Evolutionary conservation across 2,113 vertebrate genomes (phyloP).

Genomic region (Pungitius pungitius): DNA sequence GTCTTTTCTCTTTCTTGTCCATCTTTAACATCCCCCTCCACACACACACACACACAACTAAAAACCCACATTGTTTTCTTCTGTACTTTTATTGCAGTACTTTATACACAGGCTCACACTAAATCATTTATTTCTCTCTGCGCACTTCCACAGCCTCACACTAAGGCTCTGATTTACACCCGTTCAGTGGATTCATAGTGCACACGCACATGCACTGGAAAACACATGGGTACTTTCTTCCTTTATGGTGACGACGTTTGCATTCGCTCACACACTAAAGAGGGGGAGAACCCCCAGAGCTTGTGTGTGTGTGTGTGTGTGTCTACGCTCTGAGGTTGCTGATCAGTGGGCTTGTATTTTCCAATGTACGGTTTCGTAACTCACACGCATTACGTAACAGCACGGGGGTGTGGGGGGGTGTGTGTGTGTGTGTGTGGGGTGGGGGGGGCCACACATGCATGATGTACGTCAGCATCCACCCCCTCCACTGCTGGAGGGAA

Average conservation of each 20-base stretch:
- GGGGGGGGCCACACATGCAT: conserved; percentile 42
- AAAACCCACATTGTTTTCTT: conserved; percentile 20
- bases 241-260: conserved; percentile 16
- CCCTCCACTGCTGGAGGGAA: conserved; percentile 47
- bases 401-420: conserved; percentile 31
- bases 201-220: conserved; percentile 1
- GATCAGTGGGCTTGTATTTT: conserved; percentile 69
- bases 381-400: conserved; percentile 75
- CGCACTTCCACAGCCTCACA: conserved; percentile 7
- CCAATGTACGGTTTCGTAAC: conserved; percentile 78
- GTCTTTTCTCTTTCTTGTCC: neutral
- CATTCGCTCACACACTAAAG: conserved; percentile 25
- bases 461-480: conserved; percentile 62
- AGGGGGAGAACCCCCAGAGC: conserved; percentile 23
- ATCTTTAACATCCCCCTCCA: neutral
- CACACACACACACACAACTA: neutral
- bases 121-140: conserved; percentile 53
- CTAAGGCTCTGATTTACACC: conserved; percentile 22
- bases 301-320: conserved; percentile 34
- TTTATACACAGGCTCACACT: conserved; percentile 9
- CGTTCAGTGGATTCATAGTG: conserved; percentile 18
- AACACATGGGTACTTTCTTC: conserved; percentile 17
- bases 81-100: conserved; percentile 23
- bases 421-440: too few relatives aligned
- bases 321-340: conserved; percentile 30